Percentiles rank a stretch among this genome's conserved stretches.
Conservation (phyloP, 2,113 vertebrate genomes). For the Podilymbus podiceps region DNA sequence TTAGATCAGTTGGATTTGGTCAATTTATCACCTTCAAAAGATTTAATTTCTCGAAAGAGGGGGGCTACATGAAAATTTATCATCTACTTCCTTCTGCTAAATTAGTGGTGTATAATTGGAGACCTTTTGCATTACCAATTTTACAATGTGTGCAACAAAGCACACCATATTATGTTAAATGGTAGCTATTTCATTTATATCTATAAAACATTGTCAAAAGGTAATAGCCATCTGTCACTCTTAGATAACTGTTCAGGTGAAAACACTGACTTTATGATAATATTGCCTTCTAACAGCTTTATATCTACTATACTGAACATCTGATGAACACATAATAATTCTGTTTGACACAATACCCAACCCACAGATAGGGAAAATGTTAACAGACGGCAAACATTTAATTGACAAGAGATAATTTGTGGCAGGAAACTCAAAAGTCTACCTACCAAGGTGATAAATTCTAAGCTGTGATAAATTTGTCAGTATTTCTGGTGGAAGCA, state of each 20-base stretch:
- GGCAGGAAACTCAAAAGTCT: background rate
- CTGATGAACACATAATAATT: background rate
- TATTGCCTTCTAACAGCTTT: background rate
- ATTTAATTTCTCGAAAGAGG: background rate
- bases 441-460: background rate
- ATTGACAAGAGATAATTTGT: background rate
- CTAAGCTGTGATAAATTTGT: background rate
- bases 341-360: background rate
- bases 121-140: background rate
- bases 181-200: background rate
- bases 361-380: background rate
- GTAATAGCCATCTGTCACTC: background rate
- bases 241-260: background rate
- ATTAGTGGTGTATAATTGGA: background rate
- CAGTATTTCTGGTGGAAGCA: background rate
- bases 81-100: background rate
- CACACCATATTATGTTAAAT: background rate
- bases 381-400: background rate
- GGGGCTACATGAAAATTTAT: background rate
- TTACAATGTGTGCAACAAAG: background rate
- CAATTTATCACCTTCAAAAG: background rate
- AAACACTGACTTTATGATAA: background rate
- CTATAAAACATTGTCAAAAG: constrained; percentile 9
- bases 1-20: background rate
- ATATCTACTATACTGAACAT: background rate